phyloP scores from a whole-genome alignment of 2,888 invertebrate species.

The Philereme transversata region DNA sequence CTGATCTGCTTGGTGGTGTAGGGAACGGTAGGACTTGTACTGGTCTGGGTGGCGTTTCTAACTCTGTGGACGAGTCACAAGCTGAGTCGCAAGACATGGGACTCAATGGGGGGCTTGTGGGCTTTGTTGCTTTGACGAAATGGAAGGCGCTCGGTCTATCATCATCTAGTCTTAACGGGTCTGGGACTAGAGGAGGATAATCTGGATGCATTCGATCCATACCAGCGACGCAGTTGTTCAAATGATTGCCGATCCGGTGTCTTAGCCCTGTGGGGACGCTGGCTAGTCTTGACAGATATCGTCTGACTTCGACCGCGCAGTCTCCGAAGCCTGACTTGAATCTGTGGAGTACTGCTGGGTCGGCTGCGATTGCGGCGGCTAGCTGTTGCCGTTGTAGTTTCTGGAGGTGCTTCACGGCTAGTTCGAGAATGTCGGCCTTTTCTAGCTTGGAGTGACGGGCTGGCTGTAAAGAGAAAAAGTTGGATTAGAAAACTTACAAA shows the following conservation, averaged over 20 bases:
- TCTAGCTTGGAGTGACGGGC: constrained; percentile 96
- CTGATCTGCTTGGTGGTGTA: constrained; percentile 85
- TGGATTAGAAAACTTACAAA: constrained; percentile 1
- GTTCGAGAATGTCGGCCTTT: constrained; percentile 97
- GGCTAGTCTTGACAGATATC: constrained; percentile 87
- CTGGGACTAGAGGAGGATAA: constrained; percentile 84
- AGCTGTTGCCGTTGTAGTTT: constrained; percentile 94
- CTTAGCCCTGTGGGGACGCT: constrained; percentile 84
- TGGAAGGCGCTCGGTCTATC: constrained; percentile 77
- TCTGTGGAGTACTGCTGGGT: constrained; percentile 92
- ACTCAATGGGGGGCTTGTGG: constrained; percentile 88
- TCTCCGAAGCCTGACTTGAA: constrained; percentile 95
- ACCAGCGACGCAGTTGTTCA: constrained; percentile 86
- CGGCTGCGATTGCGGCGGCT: constrained; percentile 91
- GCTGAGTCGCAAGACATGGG: constrained; percentile 89
- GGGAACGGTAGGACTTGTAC: constrained; percentile 76
- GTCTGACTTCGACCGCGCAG: constrained; percentile 92
- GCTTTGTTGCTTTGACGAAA: constrained; percentile 68
- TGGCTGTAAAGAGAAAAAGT: constrained; percentile 86
- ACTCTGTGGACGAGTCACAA: constrained; percentile 84
- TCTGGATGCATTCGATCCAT: constrained; percentile 70
- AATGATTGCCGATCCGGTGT: constrained; percentile 86
- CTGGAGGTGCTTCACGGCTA: constrained; percentile 96
- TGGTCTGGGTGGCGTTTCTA: constrained; percentile 79
- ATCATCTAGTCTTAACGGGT: constrained; percentile 71